These are phyloP conservation scores for Passer domesticus DNA, from an alignment of 2,113 vertebrate genomes.

Conservation along the genomic window DNA sequence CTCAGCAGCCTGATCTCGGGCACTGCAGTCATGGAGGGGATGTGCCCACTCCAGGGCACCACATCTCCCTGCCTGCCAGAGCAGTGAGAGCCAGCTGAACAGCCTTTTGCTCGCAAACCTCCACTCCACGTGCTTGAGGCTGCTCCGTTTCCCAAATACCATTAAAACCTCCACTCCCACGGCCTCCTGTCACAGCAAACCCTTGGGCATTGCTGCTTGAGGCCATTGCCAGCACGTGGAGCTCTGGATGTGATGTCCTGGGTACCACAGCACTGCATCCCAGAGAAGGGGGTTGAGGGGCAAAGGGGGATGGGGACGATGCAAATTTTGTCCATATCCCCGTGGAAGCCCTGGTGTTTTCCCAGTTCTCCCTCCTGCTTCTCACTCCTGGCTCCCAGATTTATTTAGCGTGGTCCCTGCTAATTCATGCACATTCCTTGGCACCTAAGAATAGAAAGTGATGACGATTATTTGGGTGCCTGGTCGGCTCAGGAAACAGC, in stretches of 20 bases:
- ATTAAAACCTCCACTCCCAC: not conserved
- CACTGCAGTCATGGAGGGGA: not conserved
- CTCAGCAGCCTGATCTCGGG: not conserved
- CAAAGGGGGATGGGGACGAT: rapidly evolving
- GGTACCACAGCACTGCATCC: not conserved
- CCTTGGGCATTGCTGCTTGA: not conserved
- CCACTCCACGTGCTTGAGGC: not conserved
- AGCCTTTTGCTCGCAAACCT: not conserved
- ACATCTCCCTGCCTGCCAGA: rapidly evolving
- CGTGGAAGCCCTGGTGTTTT: not conserved
- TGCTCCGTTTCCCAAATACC: not conserved
- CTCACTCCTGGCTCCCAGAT: not conserved
- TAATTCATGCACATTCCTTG: not conserved
- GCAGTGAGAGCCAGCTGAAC: not conserved
- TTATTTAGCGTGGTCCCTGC: not conserved
- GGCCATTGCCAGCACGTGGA: rapidly evolving
- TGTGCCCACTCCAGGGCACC: rapidly evolving
- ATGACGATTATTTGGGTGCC: slow-evolving; percentile 43
- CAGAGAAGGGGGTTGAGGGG: not conserved
- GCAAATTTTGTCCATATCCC: rapidly evolving
- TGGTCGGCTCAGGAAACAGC: slow-evolving; percentile 17
- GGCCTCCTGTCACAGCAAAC: not conserved
- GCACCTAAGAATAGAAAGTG: not conserved
- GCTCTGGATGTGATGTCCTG: not conserved
- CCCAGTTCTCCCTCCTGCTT: not conserved